Evolutionary conservation across 2,113 vertebrate genomes (phyloP).

Genomic region (Candoia aspera): DNA sequence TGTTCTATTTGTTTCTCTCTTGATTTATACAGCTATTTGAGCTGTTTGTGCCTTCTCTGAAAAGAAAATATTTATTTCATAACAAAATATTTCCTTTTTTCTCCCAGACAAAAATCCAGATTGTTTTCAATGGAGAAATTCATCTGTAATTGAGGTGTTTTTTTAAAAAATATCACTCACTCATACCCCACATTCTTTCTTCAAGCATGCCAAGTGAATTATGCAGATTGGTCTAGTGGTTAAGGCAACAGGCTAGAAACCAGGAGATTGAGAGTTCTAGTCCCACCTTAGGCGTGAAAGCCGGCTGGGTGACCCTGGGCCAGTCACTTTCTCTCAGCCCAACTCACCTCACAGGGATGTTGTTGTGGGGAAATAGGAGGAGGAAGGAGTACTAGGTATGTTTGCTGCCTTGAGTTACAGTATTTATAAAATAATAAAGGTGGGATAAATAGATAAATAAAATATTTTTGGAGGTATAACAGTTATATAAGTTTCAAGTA

Average conservation of each 20-base stretch:
- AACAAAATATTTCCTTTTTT: neutral
- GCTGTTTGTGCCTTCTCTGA: conserved; percentile 15
- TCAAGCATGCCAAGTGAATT: neutral
- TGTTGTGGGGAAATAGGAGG: too few species aligned
- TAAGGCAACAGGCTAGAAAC: too few species aligned
- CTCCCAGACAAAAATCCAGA: conserved; percentile 6
- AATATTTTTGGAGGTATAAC: neutral
- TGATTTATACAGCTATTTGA: neutral
- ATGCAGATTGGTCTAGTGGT: too few species aligned
- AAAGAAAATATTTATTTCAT: conserved; percentile 9
- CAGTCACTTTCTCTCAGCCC: too few species aligned
- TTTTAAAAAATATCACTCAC: neutral
- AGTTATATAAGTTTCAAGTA: neutral
- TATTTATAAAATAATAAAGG: too few species aligned
- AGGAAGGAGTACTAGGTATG: too few species aligned
- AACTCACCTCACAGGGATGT: too few species aligned
- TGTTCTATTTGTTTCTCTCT: neutral
- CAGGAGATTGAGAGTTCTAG: too few species aligned
- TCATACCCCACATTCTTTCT: conserved; percentile 14
- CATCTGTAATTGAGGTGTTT: conserved; percentile 8
- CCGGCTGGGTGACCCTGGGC: too few species aligned
- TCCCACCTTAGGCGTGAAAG: too few species aligned
- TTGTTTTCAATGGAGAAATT: neutral
- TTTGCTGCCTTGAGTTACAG: too few species aligned
- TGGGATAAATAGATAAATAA: too few species aligned